phyloP scores from a whole-genome alignment of 2,888 invertebrate species.

The Ceratothoa steindachneri region DNA sequence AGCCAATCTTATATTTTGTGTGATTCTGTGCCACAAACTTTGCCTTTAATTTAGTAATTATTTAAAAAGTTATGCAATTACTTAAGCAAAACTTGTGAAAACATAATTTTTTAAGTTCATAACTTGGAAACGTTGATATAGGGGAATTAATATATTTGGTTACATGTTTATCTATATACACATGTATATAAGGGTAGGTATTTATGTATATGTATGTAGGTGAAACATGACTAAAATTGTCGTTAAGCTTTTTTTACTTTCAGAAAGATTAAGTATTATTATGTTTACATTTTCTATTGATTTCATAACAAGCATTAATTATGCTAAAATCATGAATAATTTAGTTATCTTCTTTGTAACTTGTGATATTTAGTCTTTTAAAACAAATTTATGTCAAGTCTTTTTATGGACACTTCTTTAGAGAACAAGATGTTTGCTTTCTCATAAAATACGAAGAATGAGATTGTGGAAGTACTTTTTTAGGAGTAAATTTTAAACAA shows the following conservation, averaged over 20 bases:
- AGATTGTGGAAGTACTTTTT: background rate
- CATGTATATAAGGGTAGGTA: background rate
- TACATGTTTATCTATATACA: background rate
- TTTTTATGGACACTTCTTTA: too few relatives aligned
- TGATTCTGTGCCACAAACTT: background rate
- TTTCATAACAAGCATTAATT: too few relatives aligned
- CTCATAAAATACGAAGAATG: background rate
- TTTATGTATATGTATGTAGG: conserved; percentile 1
- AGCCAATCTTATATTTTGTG: background rate
- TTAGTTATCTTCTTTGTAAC: too few relatives aligned
- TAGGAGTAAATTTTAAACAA: background rate
- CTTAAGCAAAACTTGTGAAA: too few relatives aligned
- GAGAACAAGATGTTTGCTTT: background rate
- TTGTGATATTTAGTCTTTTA: too few relatives aligned
- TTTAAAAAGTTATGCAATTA: background rate
- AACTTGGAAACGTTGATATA: too few relatives aligned
- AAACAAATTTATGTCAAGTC: too few relatives aligned
- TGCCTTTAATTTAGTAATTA: background rate
- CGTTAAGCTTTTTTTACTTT: too few relatives aligned
- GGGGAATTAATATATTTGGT: background rate
- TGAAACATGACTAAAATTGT: background rate
- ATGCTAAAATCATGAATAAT: too few relatives aligned
- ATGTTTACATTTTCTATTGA: too few relatives aligned
- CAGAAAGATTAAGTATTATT: too few relatives aligned
- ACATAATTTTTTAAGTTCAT: too few relatives aligned